Percentiles rank a stretch among this genome's conserved stretches.
phyloP scores from a whole-genome alignment of 2,113 vertebrate genomes.

The Arvicanthis niloticus region DNA sequence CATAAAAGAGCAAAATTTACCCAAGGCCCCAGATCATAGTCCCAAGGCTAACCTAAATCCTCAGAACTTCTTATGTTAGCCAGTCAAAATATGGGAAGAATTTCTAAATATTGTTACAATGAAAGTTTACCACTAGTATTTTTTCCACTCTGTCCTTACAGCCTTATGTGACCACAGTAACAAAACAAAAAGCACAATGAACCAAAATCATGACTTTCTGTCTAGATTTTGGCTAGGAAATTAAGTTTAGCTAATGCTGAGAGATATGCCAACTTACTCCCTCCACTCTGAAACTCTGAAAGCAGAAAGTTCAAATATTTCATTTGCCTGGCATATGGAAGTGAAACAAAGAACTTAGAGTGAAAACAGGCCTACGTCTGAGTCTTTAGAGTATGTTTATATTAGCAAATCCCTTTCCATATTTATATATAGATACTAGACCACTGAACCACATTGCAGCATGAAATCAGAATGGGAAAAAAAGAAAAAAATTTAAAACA shows the following conservation, averaged over 20 bases:
- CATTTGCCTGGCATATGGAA: not conserved
- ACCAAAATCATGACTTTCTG: not conserved
- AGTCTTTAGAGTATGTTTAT: not conserved
- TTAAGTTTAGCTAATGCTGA: not conserved
- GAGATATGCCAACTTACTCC: not conserved
- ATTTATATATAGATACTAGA: not conserved
- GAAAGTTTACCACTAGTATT: not conserved
- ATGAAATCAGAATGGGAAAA: not conserved
- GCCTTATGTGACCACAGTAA: not conserved
- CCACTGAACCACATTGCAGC: not conserved
- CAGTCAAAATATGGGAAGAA: not conserved
- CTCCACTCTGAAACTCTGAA: not conserved
- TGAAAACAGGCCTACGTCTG: not conserved
- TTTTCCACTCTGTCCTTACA: not conserved
- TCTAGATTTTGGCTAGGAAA: not conserved
- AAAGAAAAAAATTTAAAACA: not conserved
- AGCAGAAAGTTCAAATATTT: not conserved
- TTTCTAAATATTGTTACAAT: constrained; percentile 21
- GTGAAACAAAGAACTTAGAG: not conserved
- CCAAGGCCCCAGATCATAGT: not conserved
- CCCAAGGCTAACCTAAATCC: not conserved
- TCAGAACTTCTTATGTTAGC: not conserved
- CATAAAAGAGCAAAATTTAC: not conserved
- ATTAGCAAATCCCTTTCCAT: not conserved
- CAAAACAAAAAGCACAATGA: not conserved